Conservation (phyloP, 2,797 vertebrate genomes). For the Lagodon rhomboides region DNA sequence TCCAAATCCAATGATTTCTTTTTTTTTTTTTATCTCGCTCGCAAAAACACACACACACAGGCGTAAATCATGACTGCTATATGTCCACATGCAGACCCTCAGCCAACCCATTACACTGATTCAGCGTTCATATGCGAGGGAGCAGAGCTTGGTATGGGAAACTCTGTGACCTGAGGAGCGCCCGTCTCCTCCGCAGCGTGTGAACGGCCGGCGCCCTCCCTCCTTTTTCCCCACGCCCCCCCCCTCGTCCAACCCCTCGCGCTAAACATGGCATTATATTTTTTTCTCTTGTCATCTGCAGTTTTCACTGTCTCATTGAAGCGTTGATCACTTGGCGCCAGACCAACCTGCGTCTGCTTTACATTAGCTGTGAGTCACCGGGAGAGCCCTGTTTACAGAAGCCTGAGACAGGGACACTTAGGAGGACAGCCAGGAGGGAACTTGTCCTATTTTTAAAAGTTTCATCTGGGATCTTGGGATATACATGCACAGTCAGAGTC, state of each 20-base stretch:
- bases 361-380: constrained; percentile 87
- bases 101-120: constrained; percentile 42
- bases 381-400: constrained; percentile 75
- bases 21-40: background rate
- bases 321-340: constrained; percentile 76
- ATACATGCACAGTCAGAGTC: constrained; percentile 39
- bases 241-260: constrained; percentile 57
- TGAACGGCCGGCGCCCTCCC: constrained; percentile 59
- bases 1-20: constrained; percentile 2
- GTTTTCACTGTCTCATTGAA: constrained; percentile 84
- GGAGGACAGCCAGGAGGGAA: constrained; percentile 74
- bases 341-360: constrained; percentile 84
- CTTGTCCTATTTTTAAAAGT: constrained; percentile 41
- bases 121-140: constrained; percentile 58
- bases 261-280: constrained; percentile 66
- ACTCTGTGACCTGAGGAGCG: constrained; percentile 63
- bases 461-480: constrained; percentile 31
- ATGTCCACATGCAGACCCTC: constrained; percentile 29
- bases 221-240: constrained; percentile 32
- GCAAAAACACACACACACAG: constrained; percentile 27
- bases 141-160: constrained; percentile 70
- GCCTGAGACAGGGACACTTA: constrained; percentile 72
- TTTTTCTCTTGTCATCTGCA: constrained; percentile 59
- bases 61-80: constrained; percentile 26
- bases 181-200: constrained; percentile 55